Base-by-base conservation (phyloP, 2,888 invertebrate species). In the Pseudolycoriella hygida region DNA sequence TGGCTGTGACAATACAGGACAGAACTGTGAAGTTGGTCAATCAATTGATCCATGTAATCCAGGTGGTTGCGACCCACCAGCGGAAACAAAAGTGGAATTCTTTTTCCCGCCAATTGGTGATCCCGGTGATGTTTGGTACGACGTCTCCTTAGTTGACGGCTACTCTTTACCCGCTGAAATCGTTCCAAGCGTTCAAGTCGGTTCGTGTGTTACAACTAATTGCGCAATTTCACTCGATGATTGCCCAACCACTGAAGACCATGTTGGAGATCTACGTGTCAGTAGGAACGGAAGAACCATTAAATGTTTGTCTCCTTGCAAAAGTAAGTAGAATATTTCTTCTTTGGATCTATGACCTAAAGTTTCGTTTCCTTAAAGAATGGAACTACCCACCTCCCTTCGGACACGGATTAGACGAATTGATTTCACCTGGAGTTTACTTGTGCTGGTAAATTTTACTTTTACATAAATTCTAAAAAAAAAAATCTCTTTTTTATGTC, bases 81-180 rank as follows among this genome's bases (percentile, higher is more conserved):
- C 34, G n/a, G 43, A 43, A 17, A 43, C 43, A 3, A 43, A 43
- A 43, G 43, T 43, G 11, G 43, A 43, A 34, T 43, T 43, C 18
- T 32, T 32, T 17, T 43, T 43, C 18, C 43, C 43, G n/a, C 2
- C 32, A 32, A 17, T 12, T 2, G 32, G 18, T 17, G 32, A 18
- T 17, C 2, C 5, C 2, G 18, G 17, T 12, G 25, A 42, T 31
- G n/a, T 31, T 11, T 43, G 17, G 17, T 43, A 43, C n/a, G 43
- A 43, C 17, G 32, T 43, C n/a, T 32, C 32, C 17, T 43, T 43
- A 18, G 43, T 43, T 2, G 43, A 43, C 17, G 43, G 43, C 12
- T 43, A 17, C n/a, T 32, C 32, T 17, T 10, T 34, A 18, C 31
- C 43, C 10, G 17, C 18, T n/a, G 30, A 18, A 34, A 43, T 43